Evolutionary conservation across 2,797 vertebrate species (phyloP).

Genomic region (Rhinogobio ventralis): DNA sequence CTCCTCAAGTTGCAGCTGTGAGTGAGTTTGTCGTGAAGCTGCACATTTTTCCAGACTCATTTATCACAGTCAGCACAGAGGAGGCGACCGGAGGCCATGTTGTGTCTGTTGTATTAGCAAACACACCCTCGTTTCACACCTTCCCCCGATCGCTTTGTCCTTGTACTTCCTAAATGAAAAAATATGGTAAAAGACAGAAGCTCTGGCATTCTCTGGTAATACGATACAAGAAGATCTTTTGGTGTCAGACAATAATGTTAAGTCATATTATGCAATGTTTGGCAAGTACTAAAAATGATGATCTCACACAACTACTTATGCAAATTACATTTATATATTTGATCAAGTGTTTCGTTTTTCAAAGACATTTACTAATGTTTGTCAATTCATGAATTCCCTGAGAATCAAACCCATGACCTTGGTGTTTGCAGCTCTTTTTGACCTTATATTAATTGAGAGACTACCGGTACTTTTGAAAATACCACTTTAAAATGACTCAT

Average conservation of each 20-base stretch:
- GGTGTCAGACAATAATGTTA: slow-evolving; percentile 3
- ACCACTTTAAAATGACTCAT: neutral
- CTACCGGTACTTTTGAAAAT: neutral
- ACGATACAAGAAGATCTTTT: neutral
- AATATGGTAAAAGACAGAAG: slow-evolving; percentile 32
- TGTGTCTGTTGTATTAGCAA: slow-evolving; percentile 70
- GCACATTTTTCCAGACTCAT: slow-evolving; percentile 73
- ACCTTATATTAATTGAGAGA: neutral
- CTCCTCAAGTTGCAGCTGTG: slow-evolving; percentile 74
- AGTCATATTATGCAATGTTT: neutral
- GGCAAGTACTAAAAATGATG: neutral
- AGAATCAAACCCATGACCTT: neutral
- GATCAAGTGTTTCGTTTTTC: neutral
- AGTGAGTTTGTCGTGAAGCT: slow-evolving; percentile 65
- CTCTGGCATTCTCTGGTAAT: neutral
- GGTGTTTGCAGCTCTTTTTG: neutral
- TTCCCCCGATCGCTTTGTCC: slow-evolving; percentile 46
- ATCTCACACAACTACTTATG: neutral
- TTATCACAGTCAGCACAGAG: slow-evolving; percentile 85
- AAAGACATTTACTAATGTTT: neutral
- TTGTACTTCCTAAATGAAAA: slow-evolving; percentile 48
- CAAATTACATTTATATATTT: neutral
- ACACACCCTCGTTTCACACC: slow-evolving; percentile 62
- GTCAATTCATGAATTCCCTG: neutral
- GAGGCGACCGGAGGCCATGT: slow-evolving; percentile 74